Percentiles rank a stretch among this genome's conserved stretches.
Conservation (phyloP, 2,797 vertebrate species). For the Benthosema pterotum region DNA sequence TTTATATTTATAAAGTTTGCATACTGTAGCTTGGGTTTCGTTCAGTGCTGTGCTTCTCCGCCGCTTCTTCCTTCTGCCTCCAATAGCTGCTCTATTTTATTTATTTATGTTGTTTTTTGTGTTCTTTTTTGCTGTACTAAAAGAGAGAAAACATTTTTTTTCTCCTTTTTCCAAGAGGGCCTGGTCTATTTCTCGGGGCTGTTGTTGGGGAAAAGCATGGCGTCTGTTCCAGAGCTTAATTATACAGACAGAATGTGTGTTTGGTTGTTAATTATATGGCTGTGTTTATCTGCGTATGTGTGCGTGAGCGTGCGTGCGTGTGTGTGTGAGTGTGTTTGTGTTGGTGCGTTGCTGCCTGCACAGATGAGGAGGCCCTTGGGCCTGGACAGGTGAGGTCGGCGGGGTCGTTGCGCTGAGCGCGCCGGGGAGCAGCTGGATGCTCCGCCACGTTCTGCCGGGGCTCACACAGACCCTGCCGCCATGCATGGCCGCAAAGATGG, state of each 20-base stretch:
- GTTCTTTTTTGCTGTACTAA: constrained; percentile 1
- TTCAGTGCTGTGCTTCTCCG: constrained; percentile 8
- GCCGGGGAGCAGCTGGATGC: constrained; percentile 63
- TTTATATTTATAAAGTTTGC: no score
- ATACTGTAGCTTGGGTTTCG: no score
- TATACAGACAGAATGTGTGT: constrained; percentile 50
- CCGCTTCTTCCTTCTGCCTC: constrained; percentile 34
- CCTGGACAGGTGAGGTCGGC: constrained; percentile 63
- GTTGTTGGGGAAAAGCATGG: constrained; percentile 23
- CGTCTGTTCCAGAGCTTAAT: constrained; percentile 63
- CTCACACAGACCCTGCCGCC: constrained; percentile 50
- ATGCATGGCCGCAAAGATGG: constrained; percentile 40
- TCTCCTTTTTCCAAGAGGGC: constrained; percentile 15
- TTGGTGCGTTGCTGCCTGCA: background rate
- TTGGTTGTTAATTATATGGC: constrained; percentile 59
- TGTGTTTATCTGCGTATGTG: constrained; percentile 29
- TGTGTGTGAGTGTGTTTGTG: constrained; percentile 6
- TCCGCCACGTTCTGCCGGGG: constrained; percentile 54
- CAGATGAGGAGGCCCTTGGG: constrained; percentile 47
- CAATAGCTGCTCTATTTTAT: background rate
- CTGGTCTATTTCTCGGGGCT: constrained; percentile 37
- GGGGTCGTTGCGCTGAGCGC: constrained; percentile 38
- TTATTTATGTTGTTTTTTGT: background rate
- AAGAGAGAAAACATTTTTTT: constrained; percentile 24
- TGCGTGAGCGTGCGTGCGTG: constrained; percentile 27